Evolutionary conservation across 2,113 vertebrate species (phyloP).

Genomic region (Aptenodytes forsteri): DNA sequence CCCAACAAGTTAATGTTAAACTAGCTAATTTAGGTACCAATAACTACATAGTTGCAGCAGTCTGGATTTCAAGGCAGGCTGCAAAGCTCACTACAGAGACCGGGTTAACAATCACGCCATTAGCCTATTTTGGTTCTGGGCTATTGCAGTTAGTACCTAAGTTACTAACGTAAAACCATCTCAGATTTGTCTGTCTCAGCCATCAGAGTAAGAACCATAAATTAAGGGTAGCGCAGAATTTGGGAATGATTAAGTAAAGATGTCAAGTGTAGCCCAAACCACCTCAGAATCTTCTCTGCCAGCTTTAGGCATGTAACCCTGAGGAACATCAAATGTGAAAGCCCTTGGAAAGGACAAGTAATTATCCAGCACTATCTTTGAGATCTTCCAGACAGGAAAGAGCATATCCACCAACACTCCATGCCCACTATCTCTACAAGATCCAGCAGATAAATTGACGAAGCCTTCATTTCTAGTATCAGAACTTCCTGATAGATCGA

Average conservation of each 20-base stretch:
- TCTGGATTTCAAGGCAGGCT: not conserved
- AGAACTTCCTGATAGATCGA: not conserved
- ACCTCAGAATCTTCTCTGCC: not conserved
- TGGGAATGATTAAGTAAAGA: not conserved
- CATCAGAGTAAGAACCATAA: not conserved
- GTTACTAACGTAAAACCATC: not conserved
- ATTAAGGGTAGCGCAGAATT: not conserved
- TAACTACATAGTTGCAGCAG: not conserved
- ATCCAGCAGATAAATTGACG: not conserved
- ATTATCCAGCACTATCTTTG: not conserved
- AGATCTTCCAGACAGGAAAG: slow-evolving; percentile 32
- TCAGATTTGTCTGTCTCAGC: not conserved
- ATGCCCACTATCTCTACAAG: not conserved
- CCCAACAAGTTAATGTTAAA: not conserved
- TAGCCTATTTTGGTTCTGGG: not conserved
- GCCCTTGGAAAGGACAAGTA: not conserved
- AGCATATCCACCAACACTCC: not conserved
- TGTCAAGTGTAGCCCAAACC: not conserved
- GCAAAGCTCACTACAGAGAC: not conserved
- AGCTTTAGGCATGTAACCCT: not conserved
- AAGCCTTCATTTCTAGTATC: not conserved
- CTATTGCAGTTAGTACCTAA: not conserved
- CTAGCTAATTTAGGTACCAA: not conserved
- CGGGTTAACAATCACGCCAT: not conserved
- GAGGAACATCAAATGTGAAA: not conserved